These are phyloP conservation scores for Drosophila atripex DNA, from an alignment of 2,888 invertebrate genomes.

Conservation along the genomic window DNA sequence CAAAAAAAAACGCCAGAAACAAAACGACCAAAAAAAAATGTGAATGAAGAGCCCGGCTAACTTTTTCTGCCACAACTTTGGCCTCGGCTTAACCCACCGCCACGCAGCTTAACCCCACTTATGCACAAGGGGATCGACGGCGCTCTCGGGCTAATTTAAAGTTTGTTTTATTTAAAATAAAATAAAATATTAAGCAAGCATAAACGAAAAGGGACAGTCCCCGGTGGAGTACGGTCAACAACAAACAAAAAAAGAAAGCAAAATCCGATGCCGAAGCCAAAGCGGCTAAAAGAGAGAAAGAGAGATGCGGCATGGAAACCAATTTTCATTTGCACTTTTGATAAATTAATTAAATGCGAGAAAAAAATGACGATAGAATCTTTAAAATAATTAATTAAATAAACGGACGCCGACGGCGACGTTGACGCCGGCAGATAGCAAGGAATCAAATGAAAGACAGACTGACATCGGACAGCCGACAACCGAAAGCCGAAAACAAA, in stretches of 20 bases:
- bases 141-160: conserved; percentile 65
- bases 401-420: conserved; percentile 44
- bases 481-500: conserved; percentile 28
- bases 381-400: conserved; percentile 79
- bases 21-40: conserved; percentile 21
- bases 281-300: neutral
- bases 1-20: conserved; percentile 2
- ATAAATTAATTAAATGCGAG: conserved; percentile 75
- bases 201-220: conserved; percentile 37
- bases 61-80: conserved; percentile 54
- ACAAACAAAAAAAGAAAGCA: neutral
- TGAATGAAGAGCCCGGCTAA: conserved; percentile 25
- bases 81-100: conserved; percentile 59
- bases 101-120: conserved; percentile 69
- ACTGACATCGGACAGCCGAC: neutral
- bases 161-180: conserved; percentile 72
- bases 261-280: neutral
- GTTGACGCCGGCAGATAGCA: conserved; percentile 48
- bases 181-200: conserved; percentile 54
- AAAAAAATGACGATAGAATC: conserved; percentile 55
- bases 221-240: neutral
- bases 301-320: conserved; percentile 24
- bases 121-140: conserved; percentile 30
- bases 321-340: conserved; percentile 72
- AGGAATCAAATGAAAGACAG: conserved; percentile 18